Percentiles rank a stretch among this genome's conserved stretches.
These are phyloP conservation scores for Pseudorasbora parva DNA, from an alignment of 2,113 vertebrate genomes.

Conservation along the genomic window DNA sequence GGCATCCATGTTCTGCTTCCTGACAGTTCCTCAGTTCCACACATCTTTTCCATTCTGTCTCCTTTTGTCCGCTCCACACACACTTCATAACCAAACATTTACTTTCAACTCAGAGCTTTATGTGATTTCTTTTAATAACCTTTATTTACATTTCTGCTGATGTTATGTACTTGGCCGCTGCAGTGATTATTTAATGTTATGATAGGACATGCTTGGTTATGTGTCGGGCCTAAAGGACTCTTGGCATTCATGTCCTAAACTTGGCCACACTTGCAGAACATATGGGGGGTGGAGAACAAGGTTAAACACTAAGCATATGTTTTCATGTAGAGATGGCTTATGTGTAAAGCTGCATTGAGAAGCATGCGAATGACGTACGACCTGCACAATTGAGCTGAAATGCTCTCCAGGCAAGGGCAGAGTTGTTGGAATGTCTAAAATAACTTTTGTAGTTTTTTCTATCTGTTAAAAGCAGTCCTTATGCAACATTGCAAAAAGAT, in stretches of 20 bases:
- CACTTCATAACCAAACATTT: not conserved
- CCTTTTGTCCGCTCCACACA: not conserved
- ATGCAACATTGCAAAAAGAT: slow-evolving; percentile 35
- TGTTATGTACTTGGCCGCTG: not conserved
- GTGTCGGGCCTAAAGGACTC: not conserved
- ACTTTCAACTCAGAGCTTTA: not conserved
- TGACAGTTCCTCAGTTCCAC: slow-evolving; percentile 2
- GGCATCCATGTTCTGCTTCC: slow-evolving; percentile 25
- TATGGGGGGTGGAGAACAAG: slow-evolving; percentile 18
- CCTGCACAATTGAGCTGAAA: not conserved
- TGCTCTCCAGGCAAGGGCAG: not conserved
- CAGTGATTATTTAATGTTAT: not conserved
- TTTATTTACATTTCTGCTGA: not conserved
- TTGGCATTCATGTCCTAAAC: slow-evolving; percentile 1
- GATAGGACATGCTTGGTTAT: slow-evolving; percentile 3
- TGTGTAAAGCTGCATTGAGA: not conserved
- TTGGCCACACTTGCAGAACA: slow-evolving; percentile 22
- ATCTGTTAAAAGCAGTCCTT: slow-evolving; percentile 25
- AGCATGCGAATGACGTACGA: not conserved
- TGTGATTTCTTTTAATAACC: not conserved
- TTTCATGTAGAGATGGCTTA: slow-evolving; percentile 7
- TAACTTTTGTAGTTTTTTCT: not conserved
- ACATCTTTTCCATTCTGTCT: not conserved
- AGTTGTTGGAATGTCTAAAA: slow-evolving; percentile 24
- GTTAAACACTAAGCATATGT: slow-evolving; percentile 34